Percentiles rank a stretch among this genome's conserved stretches.
Evolutionary conservation across 2,113 vertebrate genomes (phyloP).

Genomic region (Gymnocephalus cernua): DNA sequence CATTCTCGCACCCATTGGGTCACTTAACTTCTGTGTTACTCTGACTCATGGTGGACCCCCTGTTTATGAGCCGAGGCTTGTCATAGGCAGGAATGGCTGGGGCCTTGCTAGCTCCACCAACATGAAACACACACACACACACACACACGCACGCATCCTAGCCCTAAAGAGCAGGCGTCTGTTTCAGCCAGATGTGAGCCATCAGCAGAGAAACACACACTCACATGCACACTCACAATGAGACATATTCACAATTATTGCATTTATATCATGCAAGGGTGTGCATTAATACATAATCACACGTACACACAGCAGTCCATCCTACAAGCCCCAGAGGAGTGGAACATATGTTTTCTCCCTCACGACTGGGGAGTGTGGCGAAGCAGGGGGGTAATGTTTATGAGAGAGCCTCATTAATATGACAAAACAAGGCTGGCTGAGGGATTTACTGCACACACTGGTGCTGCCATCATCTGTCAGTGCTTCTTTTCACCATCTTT

Average conservation of each 20-base stretch:
- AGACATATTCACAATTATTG: conserved; percentile 50
- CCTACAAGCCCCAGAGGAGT: conserved; percentile 53
- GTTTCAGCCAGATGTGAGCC: conserved; percentile 72
- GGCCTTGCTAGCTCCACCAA: conserved; percentile 48
- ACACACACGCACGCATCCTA: background rate
- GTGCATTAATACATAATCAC: conserved; percentile 26
- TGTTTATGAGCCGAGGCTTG: conserved; percentile 21
- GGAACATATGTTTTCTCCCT: conserved; percentile 68
- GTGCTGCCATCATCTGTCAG: conserved; percentile 55
- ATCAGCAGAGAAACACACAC: conserved; percentile 40
- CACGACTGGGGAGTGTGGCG: conserved; percentile 35
- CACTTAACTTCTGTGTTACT: conserved; percentile 49
- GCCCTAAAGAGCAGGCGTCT: conserved; percentile 52
- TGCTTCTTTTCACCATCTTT: conserved; percentile 46
- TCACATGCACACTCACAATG: conserved; percentile 29
- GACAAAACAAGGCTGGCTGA: conserved; percentile 74
- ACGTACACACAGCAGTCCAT: conserved; percentile 26
- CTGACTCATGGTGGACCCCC: conserved; percentile 25
- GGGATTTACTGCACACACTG: conserved; percentile 62
- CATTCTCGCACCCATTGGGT: conserved; percentile 14
- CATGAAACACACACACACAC: conserved; percentile 24
- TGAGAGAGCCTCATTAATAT: conserved; percentile 71
- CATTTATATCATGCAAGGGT: conserved; percentile 39
- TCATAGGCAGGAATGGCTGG: conserved; percentile 21
- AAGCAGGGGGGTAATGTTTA: conserved; percentile 65